phyloP scores from a whole-genome alignment of 2,113 vertebrate genomes.

The Amphilophus citrinellus region DNA sequence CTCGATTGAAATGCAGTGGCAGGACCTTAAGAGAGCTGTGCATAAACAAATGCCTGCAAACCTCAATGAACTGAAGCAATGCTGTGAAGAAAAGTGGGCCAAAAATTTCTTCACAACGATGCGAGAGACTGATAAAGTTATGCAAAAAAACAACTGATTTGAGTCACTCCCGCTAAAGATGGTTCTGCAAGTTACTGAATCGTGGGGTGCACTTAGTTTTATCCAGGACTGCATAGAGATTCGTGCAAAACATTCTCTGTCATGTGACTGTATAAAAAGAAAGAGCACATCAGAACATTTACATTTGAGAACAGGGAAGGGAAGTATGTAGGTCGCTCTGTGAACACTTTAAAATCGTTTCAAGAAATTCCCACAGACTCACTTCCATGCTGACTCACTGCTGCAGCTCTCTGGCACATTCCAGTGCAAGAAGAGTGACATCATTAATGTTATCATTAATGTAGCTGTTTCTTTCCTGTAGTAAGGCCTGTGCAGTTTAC shows the following conservation, averaged over 20 bases:
- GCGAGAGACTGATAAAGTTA: neutral
- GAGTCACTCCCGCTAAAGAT: fast-evolving
- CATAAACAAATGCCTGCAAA: neutral
- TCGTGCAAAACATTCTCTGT: neutral
- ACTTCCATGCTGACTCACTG: neutral
- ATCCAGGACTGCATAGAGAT: neutral
- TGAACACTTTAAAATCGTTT: neutral
- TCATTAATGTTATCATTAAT: neutral
- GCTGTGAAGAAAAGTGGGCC: neutral
- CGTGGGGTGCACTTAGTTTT: neutral
- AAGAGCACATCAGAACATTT: neutral
- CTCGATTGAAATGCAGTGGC: neutral
- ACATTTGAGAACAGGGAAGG: neutral
- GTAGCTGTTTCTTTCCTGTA: neutral
- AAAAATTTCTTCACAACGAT: neutral
- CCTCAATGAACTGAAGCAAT: neutral
- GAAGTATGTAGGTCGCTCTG: neutral
- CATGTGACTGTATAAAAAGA: neutral
- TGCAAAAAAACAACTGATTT: neutral
- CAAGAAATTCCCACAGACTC: neutral
- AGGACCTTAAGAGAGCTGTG: neutral
- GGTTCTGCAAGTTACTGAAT: neutral
- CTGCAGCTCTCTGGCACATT: neutral
- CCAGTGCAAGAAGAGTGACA: neutral
- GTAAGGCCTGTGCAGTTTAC: neutral